Evolutionary conservation across 2,113 vertebrate genomes (phyloP).

Genomic region (Pelvicachromis taeniatus): DNA sequence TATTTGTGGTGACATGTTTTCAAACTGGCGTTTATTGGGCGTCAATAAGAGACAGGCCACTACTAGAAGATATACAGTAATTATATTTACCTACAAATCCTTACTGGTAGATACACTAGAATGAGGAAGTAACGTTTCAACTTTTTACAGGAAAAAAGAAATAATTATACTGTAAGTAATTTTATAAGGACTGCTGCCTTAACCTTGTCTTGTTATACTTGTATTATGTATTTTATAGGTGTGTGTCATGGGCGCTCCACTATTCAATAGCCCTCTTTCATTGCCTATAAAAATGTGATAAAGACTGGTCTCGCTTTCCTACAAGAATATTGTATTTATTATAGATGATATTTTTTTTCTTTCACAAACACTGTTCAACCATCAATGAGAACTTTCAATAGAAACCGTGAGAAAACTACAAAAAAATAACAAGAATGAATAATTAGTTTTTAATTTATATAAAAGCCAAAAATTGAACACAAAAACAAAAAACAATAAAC

Average conservation of each 20-base stretch:
- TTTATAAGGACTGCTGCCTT: neutral
- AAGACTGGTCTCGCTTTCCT: neutral
- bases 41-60: no score
- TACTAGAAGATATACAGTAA: no score
- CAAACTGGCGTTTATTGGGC: no score
- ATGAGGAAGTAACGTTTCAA: rapidly evolving
- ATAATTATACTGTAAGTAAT: neutral
- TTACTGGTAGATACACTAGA: neutral
- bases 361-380: neutral
- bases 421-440: neutral
- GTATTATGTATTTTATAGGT: neutral
- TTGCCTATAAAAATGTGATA: neutral
- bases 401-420: neutral
- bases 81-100: neutral
- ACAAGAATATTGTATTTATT: neutral
- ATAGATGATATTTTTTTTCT: neutral
- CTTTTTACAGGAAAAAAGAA: neutral
- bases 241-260: neutral
- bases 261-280: neutral
- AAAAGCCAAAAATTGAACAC: neutral
- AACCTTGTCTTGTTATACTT: neutral
- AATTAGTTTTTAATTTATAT: neutral
- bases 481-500: neutral
- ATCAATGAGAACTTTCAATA: neutral
- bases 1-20: no score